These are phyloP conservation scores for Lycocerus yunnanus DNA, from an alignment of 2,888 invertebrate species.

Conservation along the genomic window DNA sequence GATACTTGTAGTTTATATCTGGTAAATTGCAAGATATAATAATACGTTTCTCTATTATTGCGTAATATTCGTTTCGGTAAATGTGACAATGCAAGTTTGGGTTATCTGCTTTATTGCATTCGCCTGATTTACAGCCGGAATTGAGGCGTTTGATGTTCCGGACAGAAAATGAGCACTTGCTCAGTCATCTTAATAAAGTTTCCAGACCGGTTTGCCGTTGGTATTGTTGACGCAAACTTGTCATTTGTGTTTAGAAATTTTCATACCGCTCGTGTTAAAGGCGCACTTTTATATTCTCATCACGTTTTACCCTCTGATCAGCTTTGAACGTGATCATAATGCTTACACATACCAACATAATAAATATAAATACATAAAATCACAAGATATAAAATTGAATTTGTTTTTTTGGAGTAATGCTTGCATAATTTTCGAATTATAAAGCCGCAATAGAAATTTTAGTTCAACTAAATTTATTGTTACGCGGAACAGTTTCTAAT, in stretches of 20 bases:
- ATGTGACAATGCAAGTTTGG: slow-evolving; percentile 9
- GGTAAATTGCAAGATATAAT: slow-evolving; percentile 15
- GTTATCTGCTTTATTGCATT: neutral
- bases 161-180: neutral
- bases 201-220: slow-evolving; percentile 5
- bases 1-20: slow-evolving; percentile 20
- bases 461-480: neutral
- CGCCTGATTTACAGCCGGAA: neutral
- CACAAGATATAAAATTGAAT: neutral
- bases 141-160: slow-evolving; percentile 3
- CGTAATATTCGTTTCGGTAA: neutral
- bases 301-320: slow-evolving; percentile 30
- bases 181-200: slow-evolving; percentile 6
- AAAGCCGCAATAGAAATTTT: neutral
- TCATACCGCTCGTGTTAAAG: slow-evolving; percentile 14
- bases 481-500: neutral
- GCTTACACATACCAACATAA: slow-evolving; percentile 22
- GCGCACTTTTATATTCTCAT: slow-evolving; percentile 6
- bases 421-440: neutral
- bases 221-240: slow-evolving; percentile 21
- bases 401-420: neutral
- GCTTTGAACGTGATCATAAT: slow-evolving; percentile 29
- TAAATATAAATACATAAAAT: slow-evolving; percentile 14
- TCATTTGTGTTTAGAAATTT: slow-evolving; percentile 27
- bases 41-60: neutral